Evolutionary conservation across 2,113 vertebrate genomes (phyloP).

Genomic region (Thunnus thynnus): DNA sequence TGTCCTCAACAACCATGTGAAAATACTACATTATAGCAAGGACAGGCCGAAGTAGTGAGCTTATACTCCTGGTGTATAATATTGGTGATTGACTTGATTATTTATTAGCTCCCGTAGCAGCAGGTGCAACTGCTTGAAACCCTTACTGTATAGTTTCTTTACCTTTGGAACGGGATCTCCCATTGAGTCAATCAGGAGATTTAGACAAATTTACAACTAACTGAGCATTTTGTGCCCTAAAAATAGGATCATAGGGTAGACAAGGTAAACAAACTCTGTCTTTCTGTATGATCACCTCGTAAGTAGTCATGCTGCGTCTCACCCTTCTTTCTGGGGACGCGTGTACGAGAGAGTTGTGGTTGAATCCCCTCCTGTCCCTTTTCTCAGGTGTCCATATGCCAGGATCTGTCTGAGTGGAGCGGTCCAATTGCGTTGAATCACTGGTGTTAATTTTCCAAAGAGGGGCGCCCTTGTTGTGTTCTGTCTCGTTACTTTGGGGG

Average conservation of each 20-base stretch:
- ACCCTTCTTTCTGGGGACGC: slow-evolving; percentile 70
- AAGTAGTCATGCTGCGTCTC: background rate
- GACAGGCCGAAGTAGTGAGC: background rate
- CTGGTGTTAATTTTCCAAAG: slow-evolving; percentile 24
- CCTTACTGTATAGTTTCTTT: background rate
- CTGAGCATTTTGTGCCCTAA: background rate
- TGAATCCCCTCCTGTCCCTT: slow-evolving; percentile 66
- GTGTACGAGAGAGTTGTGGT: slow-evolving; percentile 49
- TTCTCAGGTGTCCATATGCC: slow-evolving; percentile 77
- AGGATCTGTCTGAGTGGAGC: slow-evolving; percentile 84
- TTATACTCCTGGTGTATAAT: background rate
- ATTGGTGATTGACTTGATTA: background rate
- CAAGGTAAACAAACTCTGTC: background rate
- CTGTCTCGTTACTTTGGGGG: slow-evolving; percentile 75
- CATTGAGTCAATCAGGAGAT: background rate
- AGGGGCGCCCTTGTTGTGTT: slow-evolving; percentile 63
- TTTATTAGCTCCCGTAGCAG: background rate
- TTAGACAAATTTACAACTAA: background rate
- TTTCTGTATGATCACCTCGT: background rate
- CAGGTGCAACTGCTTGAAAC: background rate
- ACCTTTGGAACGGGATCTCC: too few relatives aligned
- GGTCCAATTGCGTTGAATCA: slow-evolving; percentile 60
- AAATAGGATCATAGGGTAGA: background rate
- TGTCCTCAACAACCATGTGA: background rate
- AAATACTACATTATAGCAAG: background rate